Base-by-base conservation (phyloP, 2,888 invertebrate genomes). In the Dichetophora obliterata region DNA sequence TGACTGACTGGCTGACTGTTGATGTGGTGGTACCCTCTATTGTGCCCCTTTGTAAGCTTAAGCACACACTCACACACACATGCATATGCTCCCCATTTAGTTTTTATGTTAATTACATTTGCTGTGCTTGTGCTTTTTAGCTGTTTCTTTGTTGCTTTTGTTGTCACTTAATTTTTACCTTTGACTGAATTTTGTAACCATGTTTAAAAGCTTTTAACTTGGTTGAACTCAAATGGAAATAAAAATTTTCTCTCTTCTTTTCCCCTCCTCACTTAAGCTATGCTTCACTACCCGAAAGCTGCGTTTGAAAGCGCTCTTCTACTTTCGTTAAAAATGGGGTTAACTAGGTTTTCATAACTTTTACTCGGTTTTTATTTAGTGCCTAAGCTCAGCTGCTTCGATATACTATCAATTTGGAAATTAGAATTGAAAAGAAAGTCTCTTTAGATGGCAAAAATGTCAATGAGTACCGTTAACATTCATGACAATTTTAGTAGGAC, bases 101-200 rank as follows among this genome's bases (percentile, higher is more conserved):
- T 24, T 66, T 43, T 43, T 63, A 73, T 73, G 73, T 73, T 73
- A 73, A 73, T 73, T 73, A 27, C 61, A 37, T 37, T 73, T 73
- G 48, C 3, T 65, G 63, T 34, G 31, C 8, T 31, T 31, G 3
- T 31, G 31, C 31, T 31, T 31, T 31, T 31, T 3, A 31, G 31
- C 31, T 65, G 27, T 37, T 31, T 65, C n/a, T 11, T 65, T 31
- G 34, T 52, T 71, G 54, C 57, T 71, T 34, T 57, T 70, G 70
- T 50, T 70, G 50, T 37, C 34, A 19, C 34, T 16, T n/a, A 6
- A 22, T 52, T 70, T 19, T 70, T 11, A 54, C 31, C n/a, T 70
- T 31, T 57, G 57, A 19, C 9, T 34, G 57, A 71, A 52, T 34
- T 71, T 54, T 57, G 37, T 57, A 31, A 57, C 22, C 37, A 37